Evolutionary conservation across 2,113 vertebrate species (phyloP).

Genomic region (Ammodytes dubius): DNA sequence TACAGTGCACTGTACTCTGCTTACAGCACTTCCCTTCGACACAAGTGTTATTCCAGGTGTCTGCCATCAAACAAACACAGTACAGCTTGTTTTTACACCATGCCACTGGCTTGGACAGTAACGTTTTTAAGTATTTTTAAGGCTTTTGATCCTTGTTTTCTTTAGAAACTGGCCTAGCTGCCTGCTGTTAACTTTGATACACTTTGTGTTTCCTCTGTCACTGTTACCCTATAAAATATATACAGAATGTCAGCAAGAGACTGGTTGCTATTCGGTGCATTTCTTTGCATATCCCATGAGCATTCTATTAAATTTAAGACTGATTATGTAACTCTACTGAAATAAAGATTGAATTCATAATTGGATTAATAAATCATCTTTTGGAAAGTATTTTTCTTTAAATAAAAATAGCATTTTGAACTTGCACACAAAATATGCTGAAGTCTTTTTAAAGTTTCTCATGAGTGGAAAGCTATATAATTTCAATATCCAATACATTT

Average conservation of each 20-base stretch:
- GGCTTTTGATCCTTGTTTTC: constrained; percentile 45
- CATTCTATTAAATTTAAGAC: not conserved
- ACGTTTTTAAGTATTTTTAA: constrained; percentile 65
- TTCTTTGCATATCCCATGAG: not conserved
- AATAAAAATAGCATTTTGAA: too few relatives aligned
- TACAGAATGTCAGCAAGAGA: not conserved
- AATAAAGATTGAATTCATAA: not conserved
- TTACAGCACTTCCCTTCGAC: constrained; percentile 38
- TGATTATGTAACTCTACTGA: not conserved
- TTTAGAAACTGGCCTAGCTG: constrained; percentile 31
- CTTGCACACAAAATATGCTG: too few relatives aligned
- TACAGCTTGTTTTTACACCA: constrained; percentile 58
- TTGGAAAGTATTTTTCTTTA: not conserved
- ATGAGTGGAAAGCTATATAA: not conserved
- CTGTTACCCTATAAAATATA: constrained; percentile 31
- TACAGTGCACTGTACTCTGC: constrained; percentile 3
- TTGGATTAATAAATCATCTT: not conserved
- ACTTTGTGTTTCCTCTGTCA: constrained; percentile 39
- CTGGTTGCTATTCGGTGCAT: not conserved
- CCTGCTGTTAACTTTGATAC: constrained; percentile 50
- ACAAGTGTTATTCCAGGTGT: constrained; percentile 74
- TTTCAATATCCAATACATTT: not conserved
- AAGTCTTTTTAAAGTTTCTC: too few relatives aligned
- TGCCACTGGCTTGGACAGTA: constrained; percentile 37
- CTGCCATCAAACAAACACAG: constrained; percentile 55